Percentiles rank a stretch among this genome's conserved stretches.
These are phyloP conservation scores for Pelobates cultripes DNA, from an alignment of 2,797 vertebrate genomes.

Conservation along the genomic window DNA sequence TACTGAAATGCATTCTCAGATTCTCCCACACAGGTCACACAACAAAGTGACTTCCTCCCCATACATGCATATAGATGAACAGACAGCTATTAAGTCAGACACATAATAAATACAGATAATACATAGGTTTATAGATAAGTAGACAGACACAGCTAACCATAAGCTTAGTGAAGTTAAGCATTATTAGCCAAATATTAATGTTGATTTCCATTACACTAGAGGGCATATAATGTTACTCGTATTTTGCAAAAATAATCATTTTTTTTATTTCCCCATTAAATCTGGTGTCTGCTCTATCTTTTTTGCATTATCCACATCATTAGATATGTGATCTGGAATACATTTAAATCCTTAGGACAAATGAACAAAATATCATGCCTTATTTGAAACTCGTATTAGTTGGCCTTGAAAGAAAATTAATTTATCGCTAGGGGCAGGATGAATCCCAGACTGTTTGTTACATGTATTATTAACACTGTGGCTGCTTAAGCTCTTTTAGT, in stretches of 20 bases:
- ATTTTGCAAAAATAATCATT: background rate
- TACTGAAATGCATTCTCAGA: too few relatives aligned
- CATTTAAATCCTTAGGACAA: conserved; percentile 45
- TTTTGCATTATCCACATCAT: conserved; percentile 23
- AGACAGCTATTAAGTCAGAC: too few relatives aligned
- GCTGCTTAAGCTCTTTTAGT: too few relatives aligned
- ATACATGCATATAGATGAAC: too few relatives aligned
- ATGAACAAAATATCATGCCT: conserved; percentile 41
- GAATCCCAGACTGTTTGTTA: background rate
- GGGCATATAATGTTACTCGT: background rate
- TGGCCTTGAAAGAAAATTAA: conserved; percentile 2
- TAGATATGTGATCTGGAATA: conserved; percentile 40
- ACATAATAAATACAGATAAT: too few relatives aligned
- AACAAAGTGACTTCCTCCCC: too few relatives aligned
- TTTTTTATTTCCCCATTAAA: conserved; percentile 16
- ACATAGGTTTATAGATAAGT: too few relatives aligned
- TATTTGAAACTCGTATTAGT: conserved; percentile 32
- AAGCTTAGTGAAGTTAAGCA: too few relatives aligned
- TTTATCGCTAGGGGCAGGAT: conserved; percentile 7
- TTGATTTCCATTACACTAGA: background rate
- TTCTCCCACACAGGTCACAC: too few relatives aligned
- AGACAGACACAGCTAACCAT: too few relatives aligned
- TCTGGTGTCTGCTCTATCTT: conserved; percentile 1
- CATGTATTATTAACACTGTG: conserved; percentile 2
- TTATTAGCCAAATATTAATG: too few relatives aligned